Conservation (phyloP, 2,113 vertebrate species). For the Otolemur garnettii region DNA sequence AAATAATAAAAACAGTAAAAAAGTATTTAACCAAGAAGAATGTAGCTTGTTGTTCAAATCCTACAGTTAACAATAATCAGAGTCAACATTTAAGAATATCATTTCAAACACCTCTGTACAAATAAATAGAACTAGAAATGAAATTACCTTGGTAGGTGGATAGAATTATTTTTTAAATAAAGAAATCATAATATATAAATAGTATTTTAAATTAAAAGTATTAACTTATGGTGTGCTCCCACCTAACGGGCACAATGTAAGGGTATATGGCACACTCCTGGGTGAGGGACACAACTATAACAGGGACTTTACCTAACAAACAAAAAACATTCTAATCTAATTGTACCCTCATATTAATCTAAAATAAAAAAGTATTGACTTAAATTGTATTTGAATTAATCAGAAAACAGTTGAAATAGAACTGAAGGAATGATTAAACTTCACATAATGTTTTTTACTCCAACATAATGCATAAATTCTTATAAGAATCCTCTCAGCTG, state of each 20-base stretch:
- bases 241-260: no score
- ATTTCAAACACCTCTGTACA: background rate
- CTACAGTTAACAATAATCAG: background rate
- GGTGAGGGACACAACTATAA: no score
- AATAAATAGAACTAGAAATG: background rate
- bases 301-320: no score
- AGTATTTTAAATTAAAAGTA: background rate
- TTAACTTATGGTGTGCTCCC: background rate
- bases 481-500: background rate
- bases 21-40: background rate
- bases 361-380: background rate
- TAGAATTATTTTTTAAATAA: background rate
- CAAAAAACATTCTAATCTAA: no score
- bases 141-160: background rate
- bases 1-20: background rate
- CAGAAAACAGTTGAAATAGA: background rate
- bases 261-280: no score
- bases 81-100: background rate
- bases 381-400: conserved; percentile 18
- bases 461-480: background rate
- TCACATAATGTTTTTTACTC: background rate
- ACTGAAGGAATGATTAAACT: background rate
- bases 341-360: no score
- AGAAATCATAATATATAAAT: background rate
- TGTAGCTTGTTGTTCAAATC: background rate